These are phyloP conservation scores for Liparis tanakae DNA, from an alignment of 2,797 vertebrate species.

Conservation along the genomic window DNA sequence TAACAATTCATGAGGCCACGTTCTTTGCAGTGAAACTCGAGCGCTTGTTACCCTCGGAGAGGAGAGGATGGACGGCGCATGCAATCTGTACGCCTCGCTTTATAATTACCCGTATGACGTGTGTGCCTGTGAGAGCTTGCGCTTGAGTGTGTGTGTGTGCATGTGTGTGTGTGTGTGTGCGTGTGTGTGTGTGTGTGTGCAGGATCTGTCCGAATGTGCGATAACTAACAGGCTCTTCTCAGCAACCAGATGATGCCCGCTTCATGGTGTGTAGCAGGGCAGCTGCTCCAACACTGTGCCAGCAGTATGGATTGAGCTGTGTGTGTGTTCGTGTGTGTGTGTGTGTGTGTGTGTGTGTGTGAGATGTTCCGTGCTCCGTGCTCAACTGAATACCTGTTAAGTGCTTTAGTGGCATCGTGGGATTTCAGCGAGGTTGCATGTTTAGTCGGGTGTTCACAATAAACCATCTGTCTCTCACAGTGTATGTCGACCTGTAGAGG, in stretches of 20 bases:
- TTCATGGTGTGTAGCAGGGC: conserved; percentile 35
- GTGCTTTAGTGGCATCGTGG: conserved; percentile 54
- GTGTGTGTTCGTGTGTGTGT: conserved; percentile 18
- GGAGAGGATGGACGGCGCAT: conserved; percentile 38
- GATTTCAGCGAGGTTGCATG: conserved; percentile 59
- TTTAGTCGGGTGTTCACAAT: conserved; percentile 37
- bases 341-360: conserved; percentile 36
- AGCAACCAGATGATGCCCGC: conserved; percentile 54
- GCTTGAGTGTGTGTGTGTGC: conserved; percentile 5
- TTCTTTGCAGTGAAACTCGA: conserved; percentile 55
- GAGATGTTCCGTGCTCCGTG: conserved; percentile 33
- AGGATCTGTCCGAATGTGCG: conserved; percentile 41
- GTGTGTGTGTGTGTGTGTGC: conserved; percentile 5
- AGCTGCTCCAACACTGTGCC: conserved; percentile 56
- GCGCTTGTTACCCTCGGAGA: conserved; percentile 45
- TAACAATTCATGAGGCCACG: conserved; percentile 64
- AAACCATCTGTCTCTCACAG: conserved; percentile 52
- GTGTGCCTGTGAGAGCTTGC: conserved; percentile 18
- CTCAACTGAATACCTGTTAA: conserved; percentile 64
- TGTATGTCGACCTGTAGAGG: conserved; percentile 26
- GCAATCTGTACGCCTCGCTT: conserved; percentile 46
- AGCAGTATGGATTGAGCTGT: conserved; percentile 51
- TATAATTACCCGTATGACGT: conserved; percentile 58
- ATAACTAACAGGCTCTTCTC: conserved; percentile 51
- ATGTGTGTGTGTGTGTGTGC: conserved; percentile 8